phyloP scores from a whole-genome alignment of 2,113 vertebrate species.

The Hiodon alosoides region DNA sequence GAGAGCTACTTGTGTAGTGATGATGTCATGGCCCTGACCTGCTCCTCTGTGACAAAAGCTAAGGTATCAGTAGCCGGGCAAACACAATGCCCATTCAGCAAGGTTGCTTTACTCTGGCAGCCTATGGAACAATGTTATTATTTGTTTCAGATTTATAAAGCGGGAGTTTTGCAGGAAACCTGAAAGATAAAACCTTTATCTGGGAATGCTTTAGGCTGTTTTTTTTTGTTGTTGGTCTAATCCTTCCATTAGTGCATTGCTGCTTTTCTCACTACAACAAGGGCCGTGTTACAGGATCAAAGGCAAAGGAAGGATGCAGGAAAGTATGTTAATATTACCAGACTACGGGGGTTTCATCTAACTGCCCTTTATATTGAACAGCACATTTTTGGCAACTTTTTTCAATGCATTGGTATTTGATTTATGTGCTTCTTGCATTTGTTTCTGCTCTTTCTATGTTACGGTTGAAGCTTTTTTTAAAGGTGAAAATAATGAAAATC shows the following conservation, averaged over 20 bases:
- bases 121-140: slow-evolving; percentile 72
- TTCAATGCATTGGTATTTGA: no score
- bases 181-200: slow-evolving; percentile 68
- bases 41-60: slow-evolving; percentile 74
- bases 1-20: slow-evolving; percentile 71
- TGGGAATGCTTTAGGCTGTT: slow-evolving; percentile 57
- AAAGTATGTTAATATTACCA: neutral
- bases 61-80: slow-evolving; percentile 82
- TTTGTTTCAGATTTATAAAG: slow-evolving; percentile 67
- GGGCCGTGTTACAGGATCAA: slow-evolving; percentile 33
- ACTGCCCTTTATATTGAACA: no score
- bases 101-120: slow-evolving; percentile 60
- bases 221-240: slow-evolving; percentile 38
- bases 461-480: no score
- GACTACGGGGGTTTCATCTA: neutral
- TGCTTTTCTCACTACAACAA: slow-evolving; percentile 29
- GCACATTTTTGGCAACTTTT: no score
- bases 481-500: no score
- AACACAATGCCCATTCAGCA: slow-evolving; percentile 83
- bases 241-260: slow-evolving; percentile 51
- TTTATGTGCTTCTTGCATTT: no score
- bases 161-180: slow-evolving; percentile 60
- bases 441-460: no score
- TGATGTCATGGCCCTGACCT: slow-evolving; percentile 67
- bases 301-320: slow-evolving; percentile 17